Evolutionary conservation across 2,888 invertebrate species (phyloP).

Genomic region (Lithophane semibrunnea): DNA sequence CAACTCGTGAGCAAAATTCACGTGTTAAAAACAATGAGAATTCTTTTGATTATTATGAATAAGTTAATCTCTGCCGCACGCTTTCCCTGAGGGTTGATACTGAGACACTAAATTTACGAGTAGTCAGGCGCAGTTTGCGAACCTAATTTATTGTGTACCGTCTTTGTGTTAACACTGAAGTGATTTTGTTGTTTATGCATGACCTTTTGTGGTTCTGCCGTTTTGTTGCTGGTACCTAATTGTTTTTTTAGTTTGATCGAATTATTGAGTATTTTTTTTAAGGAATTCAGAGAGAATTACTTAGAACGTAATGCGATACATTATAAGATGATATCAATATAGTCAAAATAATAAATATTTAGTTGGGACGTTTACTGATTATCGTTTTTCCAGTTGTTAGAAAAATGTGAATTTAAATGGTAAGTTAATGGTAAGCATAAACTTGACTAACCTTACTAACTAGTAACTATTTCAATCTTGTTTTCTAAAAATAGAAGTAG

Average conservation of each 20-base stretch:
- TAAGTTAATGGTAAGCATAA: neutral
- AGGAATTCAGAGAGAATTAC: neutral
- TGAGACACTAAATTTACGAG: conserved; percentile 83
- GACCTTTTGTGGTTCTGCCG: conserved; percentile 18
- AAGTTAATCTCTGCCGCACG: conserved; percentile 81
- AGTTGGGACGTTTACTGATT: neutral
- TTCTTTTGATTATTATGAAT: conserved; percentile 74
- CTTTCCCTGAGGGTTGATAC: conserved; percentile 79
- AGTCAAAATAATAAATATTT: neutral
- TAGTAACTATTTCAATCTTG: neutral
- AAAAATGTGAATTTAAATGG: neutral
- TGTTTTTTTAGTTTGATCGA: neutral
- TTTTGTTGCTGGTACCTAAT: neutral
- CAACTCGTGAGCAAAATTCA: conserved; percentile 65
- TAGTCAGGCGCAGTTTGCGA: conserved; percentile 74
- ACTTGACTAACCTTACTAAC: neutral
- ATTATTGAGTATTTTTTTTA: neutral
- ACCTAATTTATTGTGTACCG: conserved; percentile 79
- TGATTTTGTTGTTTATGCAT: conserved; percentile 46
- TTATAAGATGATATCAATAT: no score
- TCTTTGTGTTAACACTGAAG: conserved; percentile 46
- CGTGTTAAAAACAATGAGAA: conserved; percentile 72
- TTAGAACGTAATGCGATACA: neutral
- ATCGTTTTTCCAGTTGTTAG: neutral
- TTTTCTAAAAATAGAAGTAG: neutral